Evolutionary conservation across 2,888 invertebrate genomes (phyloP), one percentile per base, ranked within the genome.

Genomic region (Carabus problematicus): DNA sequence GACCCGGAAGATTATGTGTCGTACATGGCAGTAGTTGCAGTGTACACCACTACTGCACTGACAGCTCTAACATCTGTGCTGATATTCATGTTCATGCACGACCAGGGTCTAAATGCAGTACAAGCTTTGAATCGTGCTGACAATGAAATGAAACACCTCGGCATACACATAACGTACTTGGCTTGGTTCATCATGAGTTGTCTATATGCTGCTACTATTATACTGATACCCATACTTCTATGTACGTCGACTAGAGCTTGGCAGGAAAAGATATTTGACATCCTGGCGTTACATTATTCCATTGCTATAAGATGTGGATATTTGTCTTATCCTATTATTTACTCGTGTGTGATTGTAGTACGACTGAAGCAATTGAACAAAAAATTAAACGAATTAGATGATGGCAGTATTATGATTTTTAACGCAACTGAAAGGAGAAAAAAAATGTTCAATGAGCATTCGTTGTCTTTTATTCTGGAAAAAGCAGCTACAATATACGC

Each of bases 1-100:
- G 47, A 61, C n/a, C 45, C 43, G 11, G 9, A 9, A 4, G 61
- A 61, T 43, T 45, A 45, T n/a, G 47, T 61, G 11, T 61, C 61
- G 18, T 61, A 45, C 9, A 16, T 18, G 9, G 47, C 18, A 61
- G n/a, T 47, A 8, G 45, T 61, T 1, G 7, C 47, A 1, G 8
- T 12, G 16, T 59, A 61, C 29, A 43, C 18, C 18, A 2, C 29
- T 18, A 4, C 11, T 8, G 14, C 61, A 12, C 4, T 61, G n/a
- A 19, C 18, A 19, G 61, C 61, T 1, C 45, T 43, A 8, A 3
- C 42, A 11, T 7, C 42, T 12, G 9, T 45, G 14, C 9, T 61
- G 6, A 8, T 45, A 11, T 61, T 45, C 8, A 3, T 61, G 9
- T 19, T 45, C 9, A 61, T 29, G 6, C 61, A 61, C 45, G n/a